Base-by-base conservation (phyloP, 2,113 vertebrate genomes). In the Apteryx mantelli region DNA sequence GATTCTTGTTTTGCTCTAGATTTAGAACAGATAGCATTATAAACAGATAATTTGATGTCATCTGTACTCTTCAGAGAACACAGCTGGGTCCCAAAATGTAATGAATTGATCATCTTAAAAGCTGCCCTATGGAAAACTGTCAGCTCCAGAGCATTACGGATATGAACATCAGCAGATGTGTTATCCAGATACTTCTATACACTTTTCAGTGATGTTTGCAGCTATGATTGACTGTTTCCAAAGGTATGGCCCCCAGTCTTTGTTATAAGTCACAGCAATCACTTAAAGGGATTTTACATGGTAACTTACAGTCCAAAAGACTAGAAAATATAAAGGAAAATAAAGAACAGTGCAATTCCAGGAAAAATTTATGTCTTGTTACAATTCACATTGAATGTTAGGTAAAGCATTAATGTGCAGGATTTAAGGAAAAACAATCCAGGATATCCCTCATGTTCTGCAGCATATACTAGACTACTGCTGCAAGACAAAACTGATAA, bases 401-500 rank as follows among this genome's bases (percentile, higher is more conserved):
- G 82, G 92, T 34, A 78, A 69, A 93, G 82, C 82, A 83, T 82
- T 52, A 83, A 84, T 93, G 85, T 71, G 79, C 64, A 80, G 17
- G 64, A 56, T 76, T 71, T 78, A 22, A 74, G 89, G 78, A 66
- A 86, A 86, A 81, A 58, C 3, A 61, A 44, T 61, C 24, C 21
- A 58, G 50, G n/a, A 79, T 65, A 48, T 46, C 78, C 44, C 68
- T 86, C 2, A 2, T 44, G 7, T 60, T 84, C n/a, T 68, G 22
- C 69, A 56, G n/a, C 84, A 74, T 38, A 34, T 44, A 55, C 38
- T 96, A 79, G 65, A 91, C 74, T 84, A 95, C 87, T 82, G 90
- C 80, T 96, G 83, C 66, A 92, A 90, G 95, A 75, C 46, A 96
- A 96, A 94, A 71, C 64, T 80, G 82, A 94, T 65, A 87, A 95